Percentiles rank a stretch among this genome's conserved stretches.
phyloP scores from a whole-genome alignment of 2,888 invertebrate genomes.

The Sarcophaga subvicina region DNA sequence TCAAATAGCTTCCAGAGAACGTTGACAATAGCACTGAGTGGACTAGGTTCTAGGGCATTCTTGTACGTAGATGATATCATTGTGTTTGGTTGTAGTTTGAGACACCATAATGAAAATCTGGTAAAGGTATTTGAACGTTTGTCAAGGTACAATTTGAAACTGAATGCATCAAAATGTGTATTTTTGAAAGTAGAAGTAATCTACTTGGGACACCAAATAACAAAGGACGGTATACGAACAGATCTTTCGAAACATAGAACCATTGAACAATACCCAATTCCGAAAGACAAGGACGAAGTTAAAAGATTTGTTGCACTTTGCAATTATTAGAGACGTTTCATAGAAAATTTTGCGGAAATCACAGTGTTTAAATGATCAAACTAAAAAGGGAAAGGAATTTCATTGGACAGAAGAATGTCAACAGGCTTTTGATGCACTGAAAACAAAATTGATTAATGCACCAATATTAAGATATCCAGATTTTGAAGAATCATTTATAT shows the following conservation, averaged over 20 bases:
- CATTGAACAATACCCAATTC: constrained; percentile 32
- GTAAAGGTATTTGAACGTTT: constrained; percentile 7
- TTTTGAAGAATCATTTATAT: constrained; percentile 66
- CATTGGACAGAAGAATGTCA: constrained; percentile 41
- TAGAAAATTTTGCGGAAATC: constrained; percentile 14
- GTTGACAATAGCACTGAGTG: constrained; percentile 24
- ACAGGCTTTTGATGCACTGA: constrained; percentile 25
- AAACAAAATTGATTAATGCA: constrained; percentile 5
- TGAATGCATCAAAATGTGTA: constrained; percentile 21
- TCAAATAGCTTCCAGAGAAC: constrained; percentile 15
- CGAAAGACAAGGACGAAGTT: constrained; percentile 16
- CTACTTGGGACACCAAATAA: constrained; percentile 31
- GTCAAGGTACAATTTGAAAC: constrained; percentile 4
- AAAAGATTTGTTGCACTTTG: not conserved
- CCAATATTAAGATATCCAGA: constrained; percentile 43
- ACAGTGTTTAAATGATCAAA: constrained; percentile 22
- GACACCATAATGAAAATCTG: constrained; percentile 18
- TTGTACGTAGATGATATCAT: constrained; percentile 8
- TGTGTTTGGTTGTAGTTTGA: constrained; percentile 21
- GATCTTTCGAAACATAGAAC: constrained; percentile 23
- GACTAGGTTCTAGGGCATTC: constrained; percentile 21
- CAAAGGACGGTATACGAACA: constrained; percentile 22
- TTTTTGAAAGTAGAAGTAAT: constrained; percentile 24
- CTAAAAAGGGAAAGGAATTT: constrained; percentile 24
- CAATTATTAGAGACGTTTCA: constrained; percentile 6